phyloP scores from a whole-genome alignment of 1,140 invertebrate species.

The Drosophila navojoa region DNA sequence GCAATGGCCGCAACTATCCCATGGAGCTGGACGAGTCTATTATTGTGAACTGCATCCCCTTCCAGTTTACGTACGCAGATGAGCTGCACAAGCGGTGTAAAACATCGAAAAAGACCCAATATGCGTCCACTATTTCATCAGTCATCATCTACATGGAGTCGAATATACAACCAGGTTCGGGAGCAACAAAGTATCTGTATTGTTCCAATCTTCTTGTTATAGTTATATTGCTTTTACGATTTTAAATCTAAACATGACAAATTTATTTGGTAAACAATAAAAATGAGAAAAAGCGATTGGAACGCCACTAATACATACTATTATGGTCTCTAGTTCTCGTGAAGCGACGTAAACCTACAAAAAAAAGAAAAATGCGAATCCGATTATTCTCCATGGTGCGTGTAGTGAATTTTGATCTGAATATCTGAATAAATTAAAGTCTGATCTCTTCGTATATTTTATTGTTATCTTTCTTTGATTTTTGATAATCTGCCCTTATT shows the following conservation, averaged over 20 bases:
- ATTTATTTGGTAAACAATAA: conserved; percentile 29
- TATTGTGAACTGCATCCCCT: conserved; percentile 52
- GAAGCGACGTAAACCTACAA: no score
- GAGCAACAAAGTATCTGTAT: background rate
- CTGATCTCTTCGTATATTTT: no score
- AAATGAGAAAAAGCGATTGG: background rate
- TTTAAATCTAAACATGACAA: conserved; percentile 28
- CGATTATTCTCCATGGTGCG: no score
- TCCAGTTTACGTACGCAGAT: conserved; percentile 49
- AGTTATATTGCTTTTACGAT: conserved; percentile 24
- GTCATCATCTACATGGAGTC: conserved; percentile 47
- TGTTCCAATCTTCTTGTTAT: conserved; percentile 20
- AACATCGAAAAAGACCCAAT: background rate
- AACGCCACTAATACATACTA: background rate
- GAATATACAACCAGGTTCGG: conserved; percentile 22
- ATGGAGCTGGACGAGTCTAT: background rate
- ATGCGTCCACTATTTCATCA: conserved; percentile 14
- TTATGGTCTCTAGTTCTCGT: background rate
- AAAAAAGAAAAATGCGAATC: no score
- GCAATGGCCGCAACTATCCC: conserved; percentile 51
- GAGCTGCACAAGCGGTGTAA: conserved; percentile 43
- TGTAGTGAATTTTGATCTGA: no score
- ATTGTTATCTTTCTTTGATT: no score
- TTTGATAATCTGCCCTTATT: no score
- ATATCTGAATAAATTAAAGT: no score